Base-by-base conservation (phyloP, 2,888 invertebrate genomes). In the Polia nebulosa region DNA sequence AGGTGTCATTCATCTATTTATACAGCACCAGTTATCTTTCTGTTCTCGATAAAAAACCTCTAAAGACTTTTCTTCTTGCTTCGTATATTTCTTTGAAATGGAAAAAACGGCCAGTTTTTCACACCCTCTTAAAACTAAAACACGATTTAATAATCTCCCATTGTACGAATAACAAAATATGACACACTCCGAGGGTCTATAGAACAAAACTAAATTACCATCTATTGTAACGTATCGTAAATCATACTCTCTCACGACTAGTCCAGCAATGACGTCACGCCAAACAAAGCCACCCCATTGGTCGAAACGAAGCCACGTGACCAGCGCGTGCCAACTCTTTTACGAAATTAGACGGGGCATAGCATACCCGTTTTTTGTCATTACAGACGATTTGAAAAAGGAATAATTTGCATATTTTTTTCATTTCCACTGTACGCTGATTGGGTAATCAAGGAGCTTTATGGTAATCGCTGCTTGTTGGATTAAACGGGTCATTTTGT, bases 161-260 rank as follows among this genome's bases (percentile, higher is more conserved):
- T 76, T 74, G 71, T 68, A n/a, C n/a, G n/a, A n/a, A n/a, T n/a
- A 68, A 74, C 55, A 74, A 71, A 71, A 65, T 65, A 65, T 57
- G 51, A 57, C 73, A 57, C 78, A 78, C 61, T 57, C 55, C 64
- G 34, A 64, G 79, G 82, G 79, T 73, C 60, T 72, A 72, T 49
- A 51, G 47, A 67, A 82, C 72, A 68, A 82, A 82, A 82, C 74
- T 69, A 74, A 82, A 82, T 82, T 82, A 76, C 74, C 82, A 71
- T 63, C 78, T 67, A 79, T 82, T 80, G 82, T 82, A 73, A 63
- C 32, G 36, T 70, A 78, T 82, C 78, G 78, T 82, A 81, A 82
- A 82, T 82, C 81, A 79, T 82, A 59, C 72, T 82, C 82, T 79
- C 82, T 81, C 82, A 79, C n/a, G 67, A 79, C 78, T 78, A 76